Percentiles rank a stretch among this genome's conserved stretches.
These are phyloP conservation scores for Lepus townsendii DNA, from an alignment of 2,797 vertebrate genomes.

Conservation along the genomic window DNA sequence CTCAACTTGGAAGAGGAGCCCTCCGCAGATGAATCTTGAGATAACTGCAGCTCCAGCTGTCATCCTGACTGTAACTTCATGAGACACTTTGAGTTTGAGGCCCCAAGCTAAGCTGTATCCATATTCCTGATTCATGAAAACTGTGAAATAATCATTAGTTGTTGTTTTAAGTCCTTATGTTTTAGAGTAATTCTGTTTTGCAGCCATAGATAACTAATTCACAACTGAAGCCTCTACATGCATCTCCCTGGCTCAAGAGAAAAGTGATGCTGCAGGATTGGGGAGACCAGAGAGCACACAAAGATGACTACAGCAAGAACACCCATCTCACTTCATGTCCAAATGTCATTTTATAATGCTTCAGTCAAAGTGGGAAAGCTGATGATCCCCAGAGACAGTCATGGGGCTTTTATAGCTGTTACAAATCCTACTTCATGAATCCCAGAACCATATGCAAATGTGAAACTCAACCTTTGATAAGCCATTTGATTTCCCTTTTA, in stretches of 20 bases:
- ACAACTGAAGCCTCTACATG: not conserved
- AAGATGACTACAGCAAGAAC: not conserved
- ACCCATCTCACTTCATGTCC: conserved; percentile 55
- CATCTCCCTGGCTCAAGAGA: conserved; percentile 16
- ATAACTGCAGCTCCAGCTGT: not conserved
- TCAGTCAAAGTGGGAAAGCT: conserved; percentile 62
- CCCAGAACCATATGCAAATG: conserved; percentile 74
- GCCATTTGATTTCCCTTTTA: conserved; percentile 75
- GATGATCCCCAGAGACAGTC: conserved; percentile 64
- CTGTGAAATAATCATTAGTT: not conserved
- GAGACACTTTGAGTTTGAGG: not conserved
- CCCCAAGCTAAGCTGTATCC: not conserved
- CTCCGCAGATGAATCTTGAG: not conserved
- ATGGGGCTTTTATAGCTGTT: conserved; percentile 74
- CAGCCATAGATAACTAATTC: conserved; percentile 23
- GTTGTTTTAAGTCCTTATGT: not conserved
- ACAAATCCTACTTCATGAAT: conserved; percentile 73
- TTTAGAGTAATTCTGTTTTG: conserved; percentile 20
- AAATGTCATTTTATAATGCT: conserved; percentile 73
- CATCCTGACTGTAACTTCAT: not conserved
- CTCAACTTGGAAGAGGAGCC: not conserved
- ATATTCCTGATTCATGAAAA: not conserved
- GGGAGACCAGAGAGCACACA: not conserved
- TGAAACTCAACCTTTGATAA: conserved; percentile 79
- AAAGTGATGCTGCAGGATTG: not conserved